Conservation (phyloP, 2,888 invertebrate genomes). For the Pristionchus entomophagus region DNA sequence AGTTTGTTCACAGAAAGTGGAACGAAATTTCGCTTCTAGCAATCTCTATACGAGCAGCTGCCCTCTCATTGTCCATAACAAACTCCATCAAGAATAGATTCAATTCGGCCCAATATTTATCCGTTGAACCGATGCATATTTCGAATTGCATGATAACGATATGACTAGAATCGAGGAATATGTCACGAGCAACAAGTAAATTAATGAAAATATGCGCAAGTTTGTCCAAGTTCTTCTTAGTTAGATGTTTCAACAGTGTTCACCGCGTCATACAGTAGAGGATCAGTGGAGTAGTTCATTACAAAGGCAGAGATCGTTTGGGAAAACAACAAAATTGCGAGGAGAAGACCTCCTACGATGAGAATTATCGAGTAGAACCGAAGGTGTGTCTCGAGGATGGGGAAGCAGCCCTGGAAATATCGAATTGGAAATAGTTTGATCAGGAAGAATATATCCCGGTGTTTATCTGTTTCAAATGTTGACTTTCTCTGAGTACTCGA, state of each 20-base stretch:
- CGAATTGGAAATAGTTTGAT: neutral
- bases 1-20: too few relatives aligned
- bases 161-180: neutral
- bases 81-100: too few relatives aligned
- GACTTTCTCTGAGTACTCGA: too few relatives aligned
- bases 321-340: conserved; percentile 1
- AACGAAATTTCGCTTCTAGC: too few relatives aligned
- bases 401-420: conserved; percentile 40
- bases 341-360: neutral
- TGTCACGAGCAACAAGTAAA: neutral
- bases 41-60: too few relatives aligned
- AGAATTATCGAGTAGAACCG: conserved; percentile 21
- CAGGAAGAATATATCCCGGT: too few relatives aligned
- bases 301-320: conserved; percentile 24
- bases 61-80: too few relatives aligned
- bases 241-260: neutral
- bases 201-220: neutral
- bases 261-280: conserved; percentile 35
- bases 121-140: neutral
- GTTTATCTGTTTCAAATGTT: neutral
- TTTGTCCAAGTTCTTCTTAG: neutral
- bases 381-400: neutral
- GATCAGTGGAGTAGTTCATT: conserved; percentile 34
- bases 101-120: too few relatives aligned
- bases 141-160: neutral